phyloP scores from a whole-genome alignment of 2,888 invertebrate genomes.

The Agrenia bidenticulata region DNA sequence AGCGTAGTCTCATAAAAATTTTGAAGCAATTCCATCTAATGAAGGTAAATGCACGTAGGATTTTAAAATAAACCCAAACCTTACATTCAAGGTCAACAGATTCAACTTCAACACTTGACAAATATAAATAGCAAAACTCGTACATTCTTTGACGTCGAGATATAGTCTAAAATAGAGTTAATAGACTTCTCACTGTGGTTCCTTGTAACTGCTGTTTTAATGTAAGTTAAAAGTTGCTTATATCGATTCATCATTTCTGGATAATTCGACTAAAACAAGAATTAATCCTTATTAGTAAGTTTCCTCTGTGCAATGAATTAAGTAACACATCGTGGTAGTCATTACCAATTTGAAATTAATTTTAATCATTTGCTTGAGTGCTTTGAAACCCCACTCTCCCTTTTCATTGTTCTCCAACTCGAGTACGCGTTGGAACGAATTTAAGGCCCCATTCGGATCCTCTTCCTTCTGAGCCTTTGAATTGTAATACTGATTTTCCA shows the following conservation, averaged over 20 bases:
- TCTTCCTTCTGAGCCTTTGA: slow-evolving; percentile 98
- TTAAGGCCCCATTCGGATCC: slow-evolving; percentile 85
- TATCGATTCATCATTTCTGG: slow-evolving; percentile 94
- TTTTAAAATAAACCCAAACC: not conserved
- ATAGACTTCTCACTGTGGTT: slow-evolving; percentile 99
- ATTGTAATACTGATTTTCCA: slow-evolving; percentile 99
- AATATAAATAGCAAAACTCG: slow-evolving; percentile 54
- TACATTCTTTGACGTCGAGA: slow-evolving; percentile 98
- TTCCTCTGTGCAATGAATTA: not conserved
- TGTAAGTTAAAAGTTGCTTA: slow-evolving; percentile 94
- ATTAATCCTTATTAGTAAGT: not conserved
- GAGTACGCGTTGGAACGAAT: slow-evolving; percentile 92
- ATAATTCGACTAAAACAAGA: slow-evolving; percentile 71
- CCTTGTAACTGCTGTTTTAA: slow-evolving; percentile 97
- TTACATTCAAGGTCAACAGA: not conserved
- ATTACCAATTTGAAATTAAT: slow-evolving; percentile 94
- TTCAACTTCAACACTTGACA: not conserved
- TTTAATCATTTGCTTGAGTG: slow-evolving; percentile 99
- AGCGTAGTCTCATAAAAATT: slow-evolving; percentile 97
- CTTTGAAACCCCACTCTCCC: slow-evolving; percentile 99
- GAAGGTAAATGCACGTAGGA: no score
- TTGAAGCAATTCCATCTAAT: slow-evolving; percentile 92
- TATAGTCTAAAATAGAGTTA: slow-evolving; percentile 98
- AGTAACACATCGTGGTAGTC: slow-evolving; percentile 37
- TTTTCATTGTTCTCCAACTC: slow-evolving; percentile 92